Evolutionary conservation across 2,797 vertebrate genomes (phyloP).

Genomic region (Notolepis coatsorum): DNA sequence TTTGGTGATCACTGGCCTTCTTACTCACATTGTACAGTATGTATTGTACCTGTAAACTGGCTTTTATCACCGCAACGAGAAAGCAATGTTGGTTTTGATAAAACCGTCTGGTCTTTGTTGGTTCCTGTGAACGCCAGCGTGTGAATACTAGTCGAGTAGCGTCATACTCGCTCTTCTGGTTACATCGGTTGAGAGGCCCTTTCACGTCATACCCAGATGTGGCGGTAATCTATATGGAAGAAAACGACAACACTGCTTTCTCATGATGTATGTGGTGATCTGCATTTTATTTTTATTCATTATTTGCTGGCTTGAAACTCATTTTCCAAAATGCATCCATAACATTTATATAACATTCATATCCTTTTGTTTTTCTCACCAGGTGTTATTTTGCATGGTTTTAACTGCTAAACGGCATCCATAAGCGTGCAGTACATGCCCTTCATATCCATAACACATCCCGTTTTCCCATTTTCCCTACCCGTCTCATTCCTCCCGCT

Average conservation of each 20-base stretch:
- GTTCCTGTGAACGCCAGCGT: not conserved
- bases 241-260: conserved; percentile 52
- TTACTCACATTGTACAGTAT: conserved; percentile 36
- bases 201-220: not conserved
- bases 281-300: conserved; percentile 33
- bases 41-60: too few species aligned
- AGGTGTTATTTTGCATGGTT: conserved; percentile 80
- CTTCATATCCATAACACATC: conserved; percentile 52
- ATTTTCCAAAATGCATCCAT: conserved; percentile 47
- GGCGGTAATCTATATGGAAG: not conserved
- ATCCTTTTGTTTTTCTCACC: conserved; percentile 78
- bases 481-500: conserved; percentile 46
- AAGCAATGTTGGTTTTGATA: conserved; percentile 43
- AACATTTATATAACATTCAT: conserved; percentile 37
- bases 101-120: not conserved
- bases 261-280: conserved; percentile 44
- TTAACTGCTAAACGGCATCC: conserved; percentile 66
- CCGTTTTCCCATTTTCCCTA: conserved; percentile 23
- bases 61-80: conserved; percentile 52
- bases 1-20: conserved; percentile 46
- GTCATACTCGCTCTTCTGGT: not conserved
- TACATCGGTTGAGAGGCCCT: not conserved
- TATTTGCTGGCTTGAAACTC: conserved; percentile 52
- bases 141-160: not conserved
- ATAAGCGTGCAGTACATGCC: conserved; percentile 42